phyloP scores from a whole-genome alignment of 2,888 invertebrate species.

The Metopia argyrocephala region DNA sequence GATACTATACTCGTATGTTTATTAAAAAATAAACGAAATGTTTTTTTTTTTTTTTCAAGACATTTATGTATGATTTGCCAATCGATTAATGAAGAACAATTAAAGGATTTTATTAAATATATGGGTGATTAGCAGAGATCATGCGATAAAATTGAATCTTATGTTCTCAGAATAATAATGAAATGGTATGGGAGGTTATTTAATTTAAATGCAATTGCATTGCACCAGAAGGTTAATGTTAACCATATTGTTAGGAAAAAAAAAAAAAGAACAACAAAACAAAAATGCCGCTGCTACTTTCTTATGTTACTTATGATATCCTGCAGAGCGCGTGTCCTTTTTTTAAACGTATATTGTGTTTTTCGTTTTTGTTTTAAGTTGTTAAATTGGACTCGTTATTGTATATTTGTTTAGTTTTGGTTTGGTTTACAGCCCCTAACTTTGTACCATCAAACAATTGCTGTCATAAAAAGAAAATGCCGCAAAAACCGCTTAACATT shows the following conservation, averaged over 20 bases:
- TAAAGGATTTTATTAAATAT: conserved; percentile 3
- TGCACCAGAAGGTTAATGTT: conserved; percentile 34
- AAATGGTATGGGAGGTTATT: conserved; percentile 17
- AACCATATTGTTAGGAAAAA: conserved; percentile 11
- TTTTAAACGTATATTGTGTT: not conserved
- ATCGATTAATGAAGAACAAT: conserved; percentile 45
- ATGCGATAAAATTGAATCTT: conserved; percentile 44
- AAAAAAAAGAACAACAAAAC: not conserved
- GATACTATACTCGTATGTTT: too few relatives aligned
- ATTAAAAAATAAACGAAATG: not conserved
- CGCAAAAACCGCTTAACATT: not conserved
- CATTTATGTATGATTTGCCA: conserved; percentile 15
- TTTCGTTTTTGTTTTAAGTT: conserved; percentile 19
- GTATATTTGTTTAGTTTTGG: conserved; percentile 44
- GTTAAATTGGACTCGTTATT: conserved; percentile 5
- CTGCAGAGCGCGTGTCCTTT: conserved; percentile 62
- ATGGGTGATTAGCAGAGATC: conserved; percentile 38
- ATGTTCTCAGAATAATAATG: conserved; percentile 31
- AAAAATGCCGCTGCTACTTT: not conserved
- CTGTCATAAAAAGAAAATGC: conserved; percentile 52
- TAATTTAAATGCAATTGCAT: conserved; percentile 34
- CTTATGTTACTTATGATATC: conserved; percentile 40
- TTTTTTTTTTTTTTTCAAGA: not conserved
- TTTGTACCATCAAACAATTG: conserved; percentile 51
- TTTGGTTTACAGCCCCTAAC: conserved; percentile 46